phyloP scores from a whole-genome alignment of 2,113 vertebrate genomes.

The Theropithecus gelada region DNA sequence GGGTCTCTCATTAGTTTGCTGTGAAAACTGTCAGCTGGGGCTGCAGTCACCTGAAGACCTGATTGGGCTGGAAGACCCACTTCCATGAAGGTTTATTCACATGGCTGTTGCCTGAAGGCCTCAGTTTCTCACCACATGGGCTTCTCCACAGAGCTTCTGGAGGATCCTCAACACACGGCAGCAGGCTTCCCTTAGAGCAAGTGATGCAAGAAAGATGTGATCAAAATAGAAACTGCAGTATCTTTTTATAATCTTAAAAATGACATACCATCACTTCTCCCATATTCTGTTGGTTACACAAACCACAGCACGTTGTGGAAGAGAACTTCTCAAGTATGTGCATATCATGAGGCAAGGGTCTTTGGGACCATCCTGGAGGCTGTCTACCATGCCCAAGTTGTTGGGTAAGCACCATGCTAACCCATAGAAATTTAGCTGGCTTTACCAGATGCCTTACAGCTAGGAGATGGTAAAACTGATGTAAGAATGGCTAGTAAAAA shows the following conservation, averaged over 20 bases:
- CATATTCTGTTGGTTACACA: neutral
- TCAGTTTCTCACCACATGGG: neutral
- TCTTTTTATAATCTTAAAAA: neutral
- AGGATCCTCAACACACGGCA: neutral
- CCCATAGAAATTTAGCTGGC: neutral
- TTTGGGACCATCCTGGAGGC: neutral
- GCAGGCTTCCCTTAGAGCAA: neutral
- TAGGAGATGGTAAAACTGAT: neutral
- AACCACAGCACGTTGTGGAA: neutral
- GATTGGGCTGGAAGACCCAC: neutral
- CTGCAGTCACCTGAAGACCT: neutral
- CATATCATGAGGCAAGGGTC: neutral
- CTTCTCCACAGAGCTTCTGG: neutral
- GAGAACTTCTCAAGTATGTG: neutral
- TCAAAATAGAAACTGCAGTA: neutral
- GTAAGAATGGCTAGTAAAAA: neutral
- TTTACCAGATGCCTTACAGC: neutral
- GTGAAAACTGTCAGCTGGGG: neutral
- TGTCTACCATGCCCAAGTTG: neutral
- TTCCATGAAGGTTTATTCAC: neutral
- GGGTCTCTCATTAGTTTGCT: neutral
- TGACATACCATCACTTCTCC: neutral
- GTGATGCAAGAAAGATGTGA: neutral
- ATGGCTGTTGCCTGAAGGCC: neutral
- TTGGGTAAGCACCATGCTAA: neutral